A percentile compares a stretch with the other conserved stretches of the same genome.
phyloP scores from a whole-genome alignment of 2,113 vertebrate species.

The Phalacrocorax brasilianus region DNA sequence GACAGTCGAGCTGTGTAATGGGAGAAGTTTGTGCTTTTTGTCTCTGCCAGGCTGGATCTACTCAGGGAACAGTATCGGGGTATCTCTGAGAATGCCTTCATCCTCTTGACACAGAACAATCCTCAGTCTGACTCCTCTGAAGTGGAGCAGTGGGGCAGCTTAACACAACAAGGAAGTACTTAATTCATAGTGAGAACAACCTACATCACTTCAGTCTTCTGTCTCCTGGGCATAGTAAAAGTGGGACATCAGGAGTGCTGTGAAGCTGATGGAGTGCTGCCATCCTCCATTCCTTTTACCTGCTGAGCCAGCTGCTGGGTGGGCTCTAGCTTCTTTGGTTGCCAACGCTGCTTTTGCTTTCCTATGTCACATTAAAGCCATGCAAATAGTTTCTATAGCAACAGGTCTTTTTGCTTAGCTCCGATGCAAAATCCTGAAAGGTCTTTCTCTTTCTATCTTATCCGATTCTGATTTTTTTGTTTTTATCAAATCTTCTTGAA shows the following conservation, averaged over 20 bases:
- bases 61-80: background rate
- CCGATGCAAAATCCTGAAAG: conserved; percentile 54
- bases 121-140: background rate
- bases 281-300: background rate
- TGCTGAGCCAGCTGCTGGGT: background rate
- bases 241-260: background rate
- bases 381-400: conserved; percentile 75
- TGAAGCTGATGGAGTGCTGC: background rate
- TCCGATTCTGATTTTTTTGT: background rate
- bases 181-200: background rate
- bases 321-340: background rate
- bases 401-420: conserved; percentile 52
- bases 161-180: background rate
- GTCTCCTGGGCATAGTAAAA: background rate
- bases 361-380: conserved; percentile 52
- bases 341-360: conserved; percentile 48
- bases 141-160: background rate
- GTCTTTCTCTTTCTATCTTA: conserved; percentile 27
- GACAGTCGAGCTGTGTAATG: background rate
- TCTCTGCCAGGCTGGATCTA: background rate
- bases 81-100: background rate
- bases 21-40: background rate
- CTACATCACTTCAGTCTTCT: background rate
- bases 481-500: background rate
- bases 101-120: background rate